Conservation (phyloP, 2,113 vertebrate genomes). For the Xiphophorus hellerii region DNA sequence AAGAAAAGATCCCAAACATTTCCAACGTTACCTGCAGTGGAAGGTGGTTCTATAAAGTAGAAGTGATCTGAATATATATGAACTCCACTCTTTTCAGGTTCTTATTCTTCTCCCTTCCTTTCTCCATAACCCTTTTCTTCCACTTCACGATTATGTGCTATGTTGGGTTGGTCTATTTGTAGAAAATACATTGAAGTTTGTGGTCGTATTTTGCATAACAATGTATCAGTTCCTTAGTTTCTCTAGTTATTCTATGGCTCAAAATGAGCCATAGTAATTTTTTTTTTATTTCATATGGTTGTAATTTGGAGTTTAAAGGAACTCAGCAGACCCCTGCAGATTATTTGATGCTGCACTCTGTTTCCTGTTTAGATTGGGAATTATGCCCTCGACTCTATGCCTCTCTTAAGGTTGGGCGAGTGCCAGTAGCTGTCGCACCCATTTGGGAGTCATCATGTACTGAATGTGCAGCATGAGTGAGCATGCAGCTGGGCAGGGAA, state of each 20-base stretch:
- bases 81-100: no score
- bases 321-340: slow-evolving; percentile 21
- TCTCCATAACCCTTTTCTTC: no score
- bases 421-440: slow-evolving; percentile 38
- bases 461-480: slow-evolving; percentile 25
- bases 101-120: no score
- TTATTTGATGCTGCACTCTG: slow-evolving; percentile 26
- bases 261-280: background rate
- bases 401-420: slow-evolving; percentile 12
- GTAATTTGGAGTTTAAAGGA: slow-evolving; percentile 39
- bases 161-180: background rate
- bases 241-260: background rate
- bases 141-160: no score
- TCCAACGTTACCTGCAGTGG: background rate
- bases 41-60: background rate
- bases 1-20: background rate
- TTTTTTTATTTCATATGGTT: slow-evolving; percentile 30
- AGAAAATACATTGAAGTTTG: background rate
- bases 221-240: background rate
- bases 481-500: slow-evolving; percentile 9
- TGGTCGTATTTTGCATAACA: no score
- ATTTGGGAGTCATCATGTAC: slow-evolving; percentile 5
- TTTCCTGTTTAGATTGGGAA: slow-evolving; percentile 25
- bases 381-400: slow-evolving; percentile 9
- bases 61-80: no score